Conservation (phyloP, 37 sponge, comb jelly and placozoan species). For the Petrosia ficiformis region DNA sequence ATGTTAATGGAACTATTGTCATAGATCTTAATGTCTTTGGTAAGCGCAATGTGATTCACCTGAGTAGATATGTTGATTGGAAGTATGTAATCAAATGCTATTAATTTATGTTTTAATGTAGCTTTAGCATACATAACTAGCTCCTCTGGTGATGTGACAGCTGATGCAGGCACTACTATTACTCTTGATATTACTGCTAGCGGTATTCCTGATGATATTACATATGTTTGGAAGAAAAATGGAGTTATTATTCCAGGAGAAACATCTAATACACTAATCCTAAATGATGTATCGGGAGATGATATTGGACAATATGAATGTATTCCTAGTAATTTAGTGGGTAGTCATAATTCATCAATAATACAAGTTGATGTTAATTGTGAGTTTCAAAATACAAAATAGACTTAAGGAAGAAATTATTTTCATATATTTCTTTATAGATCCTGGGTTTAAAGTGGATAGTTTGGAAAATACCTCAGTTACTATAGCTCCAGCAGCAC, state of each 20-base stretch:
- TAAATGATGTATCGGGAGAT: no score
- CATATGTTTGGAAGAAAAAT: conserved; percentile 3
- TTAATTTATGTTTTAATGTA: no score
- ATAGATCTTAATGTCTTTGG: no score
- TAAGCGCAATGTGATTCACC: no score
- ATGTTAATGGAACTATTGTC: no score
- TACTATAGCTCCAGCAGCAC: no score
- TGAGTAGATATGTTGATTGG: no score
- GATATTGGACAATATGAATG: neutral
- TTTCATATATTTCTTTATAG: no score
- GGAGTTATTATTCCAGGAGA: neutral
- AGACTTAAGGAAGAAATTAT: no score
- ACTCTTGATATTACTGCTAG: neutral
- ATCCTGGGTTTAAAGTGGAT: no score
- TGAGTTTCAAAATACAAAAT: neutral
- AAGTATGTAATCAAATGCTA: no score
- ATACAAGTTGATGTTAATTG: neutral
- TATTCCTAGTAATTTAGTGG: neutral
- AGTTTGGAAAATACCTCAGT: no score
- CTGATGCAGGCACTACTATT: neutral
- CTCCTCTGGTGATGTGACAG: neutral
- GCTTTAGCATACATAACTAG: neutral
- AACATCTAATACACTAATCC: neutral
- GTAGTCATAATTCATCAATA: neutral
- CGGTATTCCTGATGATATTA: neutral